Base-by-base conservation (phyloP, 2,113 vertebrate species). In the Coptodon rendalli region DNA sequence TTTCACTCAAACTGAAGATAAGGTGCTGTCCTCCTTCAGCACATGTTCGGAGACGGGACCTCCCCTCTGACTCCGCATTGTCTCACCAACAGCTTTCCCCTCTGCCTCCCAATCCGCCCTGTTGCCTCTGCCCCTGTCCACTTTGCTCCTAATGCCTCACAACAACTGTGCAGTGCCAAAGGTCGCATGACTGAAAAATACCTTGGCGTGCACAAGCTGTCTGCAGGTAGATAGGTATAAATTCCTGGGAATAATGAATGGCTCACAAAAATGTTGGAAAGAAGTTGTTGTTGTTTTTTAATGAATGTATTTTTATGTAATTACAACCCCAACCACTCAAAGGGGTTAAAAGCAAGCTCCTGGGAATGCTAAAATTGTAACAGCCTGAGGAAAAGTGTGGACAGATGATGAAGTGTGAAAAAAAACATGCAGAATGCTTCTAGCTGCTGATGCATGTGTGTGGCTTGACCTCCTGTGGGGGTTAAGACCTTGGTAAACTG, bases 151-250 rank as follows among this genome's bases (percentile, higher is more conserved):
- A 80, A 92, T 86, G 86, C 85, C 82, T 84, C 86, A 57, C 82
- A 90, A 90, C 85, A 93, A 91, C 86, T 89, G 89, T 71, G 50
- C 53, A 24, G 38, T 36, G 73, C 50, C 76, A 68, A 78, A 71
- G 89, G 89, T 94, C 89, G 88, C 83, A 57, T 81, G 89, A 54
- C 61, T 5, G 29, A 80, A 84, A 91, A 91, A 90, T 81, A 56
- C 68, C 81, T 53, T 36, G 11, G 52, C 7, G 12, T 6, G 53
- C 31, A 56, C 45, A n/a, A 84, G 36, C 34, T 86, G 38, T 84
- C 56, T 79, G 71, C 17, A 31, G 17, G 34, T 16, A 82, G 54
- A 63, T 12, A 81, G 16, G 7, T 6, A 14, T 12, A 10, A 81
- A 80, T 59, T 66, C 31, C 54, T 52, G 24, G 22, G 14, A 81